Evolutionary conservation across 1,140 invertebrate genomes (phyloP).

Genomic region (Venustaconcha ellipsiformis): DNA sequence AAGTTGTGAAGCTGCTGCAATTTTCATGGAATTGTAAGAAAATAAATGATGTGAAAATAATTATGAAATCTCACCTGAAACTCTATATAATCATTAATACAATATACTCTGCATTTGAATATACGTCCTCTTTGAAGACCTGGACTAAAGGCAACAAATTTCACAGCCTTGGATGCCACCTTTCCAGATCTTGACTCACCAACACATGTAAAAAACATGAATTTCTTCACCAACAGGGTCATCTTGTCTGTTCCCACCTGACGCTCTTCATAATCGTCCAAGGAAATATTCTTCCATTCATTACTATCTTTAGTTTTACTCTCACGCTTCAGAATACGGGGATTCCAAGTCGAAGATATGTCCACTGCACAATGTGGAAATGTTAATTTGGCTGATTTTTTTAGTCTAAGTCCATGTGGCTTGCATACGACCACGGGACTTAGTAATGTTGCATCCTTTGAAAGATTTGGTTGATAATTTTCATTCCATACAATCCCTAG

Average conservation of each 20-base stretch:
- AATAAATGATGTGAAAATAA: no score
- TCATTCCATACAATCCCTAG: constrained; percentile 26
- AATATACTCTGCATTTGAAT: constrained; percentile 29
- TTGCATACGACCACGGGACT: constrained; percentile 26
- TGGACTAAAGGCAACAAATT: constrained; percentile 22
- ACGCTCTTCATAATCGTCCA: constrained; percentile 14
- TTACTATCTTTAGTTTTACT: neutral
- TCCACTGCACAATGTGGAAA: constrained; percentile 22
- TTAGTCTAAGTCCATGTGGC: constrained; percentile 15
- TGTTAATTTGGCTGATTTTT: constrained; percentile 14
- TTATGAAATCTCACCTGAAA: no score
- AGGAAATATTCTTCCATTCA: constrained; percentile 15
- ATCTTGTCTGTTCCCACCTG: constrained; percentile 2
- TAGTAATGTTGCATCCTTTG: constrained; percentile 12
- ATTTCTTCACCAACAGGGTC: constrained; percentile 13
- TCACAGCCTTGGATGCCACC: constrained; percentile 19
- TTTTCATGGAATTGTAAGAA: no score
- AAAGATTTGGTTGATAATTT: constrained; percentile 6
- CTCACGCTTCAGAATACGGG: constrained; percentile 13
- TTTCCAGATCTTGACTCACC: constrained; percentile 24
- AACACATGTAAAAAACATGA: constrained; percentile 17
- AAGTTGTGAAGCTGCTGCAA: no score
- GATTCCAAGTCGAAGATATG: constrained; percentile 12
- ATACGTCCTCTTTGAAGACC: constrained; percentile 8
- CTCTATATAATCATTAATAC: constrained; percentile 18